Percentiles rank a stretch among this genome's conserved stretches.
These are phyloP conservation scores for Hemibagrus wyckioides DNA, from an alignment of 2,113 vertebrate species.

Conservation along the genomic window DNA sequence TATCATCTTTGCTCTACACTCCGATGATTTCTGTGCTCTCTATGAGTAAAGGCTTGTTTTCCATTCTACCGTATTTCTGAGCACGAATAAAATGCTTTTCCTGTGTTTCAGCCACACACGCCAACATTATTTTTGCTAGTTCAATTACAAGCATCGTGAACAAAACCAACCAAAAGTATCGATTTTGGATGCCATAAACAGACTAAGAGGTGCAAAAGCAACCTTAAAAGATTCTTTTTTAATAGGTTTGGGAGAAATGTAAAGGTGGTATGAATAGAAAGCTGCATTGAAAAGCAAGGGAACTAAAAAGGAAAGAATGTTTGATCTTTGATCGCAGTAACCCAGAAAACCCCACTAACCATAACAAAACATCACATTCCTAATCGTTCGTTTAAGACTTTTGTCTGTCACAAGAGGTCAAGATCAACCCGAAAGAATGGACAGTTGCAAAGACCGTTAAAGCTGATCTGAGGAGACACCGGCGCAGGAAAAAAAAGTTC, in stretches of 20 bases:
- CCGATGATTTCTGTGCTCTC: neutral
- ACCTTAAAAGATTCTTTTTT: neutral
- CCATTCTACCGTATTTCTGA: neutral
- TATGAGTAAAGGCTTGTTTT: neutral
- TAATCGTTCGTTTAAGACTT: constrained; percentile 9
- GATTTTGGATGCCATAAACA: neutral
- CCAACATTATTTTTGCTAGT: no score
- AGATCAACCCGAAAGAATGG: constrained; percentile 38
- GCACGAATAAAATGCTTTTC: neutral
- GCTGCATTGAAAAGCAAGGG: neutral
- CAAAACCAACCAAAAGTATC: neutral
- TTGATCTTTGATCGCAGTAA: constrained; percentile 30
- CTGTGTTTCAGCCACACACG: no score
- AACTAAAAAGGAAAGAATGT: neutral
- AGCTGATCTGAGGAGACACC: constrained; percentile 46
- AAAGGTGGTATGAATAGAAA: neutral
- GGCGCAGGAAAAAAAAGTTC: constrained; percentile 29
- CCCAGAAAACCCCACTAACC: constrained; percentile 5
- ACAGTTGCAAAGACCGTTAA: constrained; percentile 52
- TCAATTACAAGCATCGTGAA: neutral
- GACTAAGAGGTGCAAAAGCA: neutral
- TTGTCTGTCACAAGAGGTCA: constrained; percentile 27
- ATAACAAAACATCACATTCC: constrained; percentile 13
- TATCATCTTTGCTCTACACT: neutral
- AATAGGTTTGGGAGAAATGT: neutral